Percentiles rank a stretch among this genome's conserved stretches.
These are phyloP conservation scores for Eublepharis macularius DNA, from an alignment of 2,113 vertebrate genomes.

Conservation along the genomic window DNA sequence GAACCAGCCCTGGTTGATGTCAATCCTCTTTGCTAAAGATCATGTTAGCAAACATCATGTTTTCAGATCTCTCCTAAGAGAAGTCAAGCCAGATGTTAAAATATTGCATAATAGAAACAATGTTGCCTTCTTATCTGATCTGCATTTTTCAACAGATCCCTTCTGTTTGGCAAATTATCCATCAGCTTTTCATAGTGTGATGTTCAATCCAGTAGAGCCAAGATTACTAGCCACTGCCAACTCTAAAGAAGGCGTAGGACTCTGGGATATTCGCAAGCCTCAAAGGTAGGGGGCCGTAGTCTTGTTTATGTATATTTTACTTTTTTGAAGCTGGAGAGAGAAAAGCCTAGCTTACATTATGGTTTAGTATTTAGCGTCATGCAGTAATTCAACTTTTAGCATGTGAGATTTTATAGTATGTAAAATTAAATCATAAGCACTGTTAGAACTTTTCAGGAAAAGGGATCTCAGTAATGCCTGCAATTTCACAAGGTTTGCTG, in stretches of 20 bases:
- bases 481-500: background rate
- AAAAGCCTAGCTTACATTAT: background rate
- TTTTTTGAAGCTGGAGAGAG: background rate
- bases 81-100: conserved; percentile 35
- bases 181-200: conserved; percentile 98
- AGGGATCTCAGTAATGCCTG: background rate
- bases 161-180: conserved; percentile 98
- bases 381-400: background rate
- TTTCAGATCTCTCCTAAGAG: conserved; percentile 42
- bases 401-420: background rate
- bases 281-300: conserved; percentile 83
- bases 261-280: conserved; percentile 98
- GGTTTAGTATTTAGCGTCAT: background rate
- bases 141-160: conserved; percentile 82
- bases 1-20: conserved; percentile 13
- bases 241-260: conserved; percentile 97
- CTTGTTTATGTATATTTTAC: conserved; percentile 13
- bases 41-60: conserved; percentile 40
- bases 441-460: background rate
- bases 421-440: background rate
- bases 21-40: conserved; percentile 37
- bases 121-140: conserved; percentile 38
- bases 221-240: conserved; percentile 95
- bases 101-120: background rate
- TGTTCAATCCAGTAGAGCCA: conserved; percentile 98